phyloP scores from a whole-genome alignment of 2,113 vertebrate species.

The Silurus meridionalis region DNA sequence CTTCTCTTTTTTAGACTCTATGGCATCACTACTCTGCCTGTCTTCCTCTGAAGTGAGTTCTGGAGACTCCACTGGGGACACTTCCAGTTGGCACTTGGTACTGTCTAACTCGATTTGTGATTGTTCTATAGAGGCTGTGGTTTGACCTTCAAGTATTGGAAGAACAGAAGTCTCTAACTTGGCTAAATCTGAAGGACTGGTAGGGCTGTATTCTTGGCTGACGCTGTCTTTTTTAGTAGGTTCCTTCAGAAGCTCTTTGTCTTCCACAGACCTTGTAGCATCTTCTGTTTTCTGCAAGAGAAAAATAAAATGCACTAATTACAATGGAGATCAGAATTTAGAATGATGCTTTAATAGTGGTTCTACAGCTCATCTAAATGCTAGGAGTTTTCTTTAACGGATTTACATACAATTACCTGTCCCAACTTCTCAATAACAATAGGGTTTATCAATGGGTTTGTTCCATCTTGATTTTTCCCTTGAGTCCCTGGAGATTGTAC shows the following conservation, averaged over 20 bases:
- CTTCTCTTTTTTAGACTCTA: constrained; percentile 61
- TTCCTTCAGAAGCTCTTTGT: constrained; percentile 75
- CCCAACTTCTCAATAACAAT: constrained; percentile 52
- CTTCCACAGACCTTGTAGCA: constrained; percentile 64
- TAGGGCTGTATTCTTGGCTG: constrained; percentile 79
- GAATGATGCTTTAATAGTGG: not conserved
- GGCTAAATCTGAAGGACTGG: constrained; percentile 88
- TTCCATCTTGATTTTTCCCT: constrained; percentile 54
- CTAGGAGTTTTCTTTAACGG: not conserved
- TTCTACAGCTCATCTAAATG: not conserved
- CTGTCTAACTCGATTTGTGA: constrained; percentile 68
- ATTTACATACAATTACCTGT: constrained; percentile 66
- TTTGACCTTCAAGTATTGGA: constrained; percentile 89
- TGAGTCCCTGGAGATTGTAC: constrained; percentile 54
- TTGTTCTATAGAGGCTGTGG: constrained; percentile 70
- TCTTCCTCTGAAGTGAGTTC: constrained; percentile 82
- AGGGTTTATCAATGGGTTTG: constrained; percentile 54
- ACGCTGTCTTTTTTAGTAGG: constrained; percentile 71
- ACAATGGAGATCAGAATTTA: not conserved
- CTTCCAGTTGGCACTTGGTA: constrained; percentile 76
- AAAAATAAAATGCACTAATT: constrained; percentile 2
- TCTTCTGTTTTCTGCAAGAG: constrained; percentile 40
- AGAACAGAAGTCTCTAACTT: constrained; percentile 92
- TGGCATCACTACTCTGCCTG: constrained; percentile 59
- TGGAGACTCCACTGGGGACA: constrained; percentile 72